Conservation (phyloP, 2,797 vertebrate genomes). For the Myotis daubentonii region DNA sequence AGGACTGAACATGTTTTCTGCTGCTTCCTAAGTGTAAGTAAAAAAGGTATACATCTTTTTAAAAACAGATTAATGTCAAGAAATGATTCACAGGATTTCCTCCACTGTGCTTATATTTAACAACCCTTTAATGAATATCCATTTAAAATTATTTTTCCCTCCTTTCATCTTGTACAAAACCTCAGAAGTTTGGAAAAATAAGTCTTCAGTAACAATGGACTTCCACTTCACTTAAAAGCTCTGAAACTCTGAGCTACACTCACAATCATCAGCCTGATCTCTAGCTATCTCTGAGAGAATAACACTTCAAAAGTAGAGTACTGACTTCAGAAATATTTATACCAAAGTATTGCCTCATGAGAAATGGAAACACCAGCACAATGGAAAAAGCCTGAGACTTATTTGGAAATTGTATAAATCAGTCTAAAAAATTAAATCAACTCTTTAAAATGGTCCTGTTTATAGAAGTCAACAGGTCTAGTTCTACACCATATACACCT, state of each 20-base stretch:
- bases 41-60: constrained; percentile 44
- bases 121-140: constrained; percentile 52
- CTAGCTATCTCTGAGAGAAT: constrained; percentile 9
- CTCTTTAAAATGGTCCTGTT: constrained; percentile 48
- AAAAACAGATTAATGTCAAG: constrained; percentile 31
- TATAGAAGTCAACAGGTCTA: constrained; percentile 43
- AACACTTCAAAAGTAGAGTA: constrained; percentile 35
- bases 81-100: constrained; percentile 18
- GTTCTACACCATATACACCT: background rate
- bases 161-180: constrained; percentile 27
- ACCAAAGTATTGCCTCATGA: background rate
- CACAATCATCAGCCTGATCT: constrained; percentile 15
- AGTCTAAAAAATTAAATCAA: constrained; percentile 51
- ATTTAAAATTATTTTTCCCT: constrained; percentile 37
- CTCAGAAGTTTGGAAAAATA: background rate
- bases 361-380: constrained; percentile 39
- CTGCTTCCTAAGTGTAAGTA: background rate
- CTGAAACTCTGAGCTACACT: background rate
- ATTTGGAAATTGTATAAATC: constrained; percentile 37
- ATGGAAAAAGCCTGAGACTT: constrained; percentile 16
- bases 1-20: background rate
- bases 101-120: constrained; percentile 66
- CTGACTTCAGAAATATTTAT: constrained; percentile 35
- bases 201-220: background rate
- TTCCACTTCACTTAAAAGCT: background rate